Percentiles rank a stretch among this genome's conserved stretches.
phyloP scores from a whole-genome alignment of 2,888 invertebrate species.

The Pantelozetes paolii region DNA sequence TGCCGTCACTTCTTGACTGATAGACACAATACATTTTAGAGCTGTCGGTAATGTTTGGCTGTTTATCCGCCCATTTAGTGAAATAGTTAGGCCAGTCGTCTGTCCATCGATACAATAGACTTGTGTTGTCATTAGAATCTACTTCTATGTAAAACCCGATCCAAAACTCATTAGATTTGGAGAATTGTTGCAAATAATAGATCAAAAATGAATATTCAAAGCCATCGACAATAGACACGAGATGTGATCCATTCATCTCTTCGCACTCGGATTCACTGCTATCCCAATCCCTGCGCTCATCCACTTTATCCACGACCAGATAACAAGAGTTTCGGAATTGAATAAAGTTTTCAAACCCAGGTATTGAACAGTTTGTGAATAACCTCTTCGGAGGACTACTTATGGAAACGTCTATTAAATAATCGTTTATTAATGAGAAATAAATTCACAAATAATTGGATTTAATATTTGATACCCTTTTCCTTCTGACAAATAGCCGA shows the following conservation, averaged over 20 bases:
- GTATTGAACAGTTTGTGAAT: neutral
- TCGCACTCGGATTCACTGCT: neutral
- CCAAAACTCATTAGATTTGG: neutral
- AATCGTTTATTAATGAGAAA: neutral
- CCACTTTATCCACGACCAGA: neutral
- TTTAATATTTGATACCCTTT: neutral
- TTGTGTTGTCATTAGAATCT: neutral
- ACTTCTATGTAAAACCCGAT: neutral
- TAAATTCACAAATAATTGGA: neutral
- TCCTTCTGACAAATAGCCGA: neutral
- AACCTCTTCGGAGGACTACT: neutral
- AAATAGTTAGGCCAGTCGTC: constrained; percentile 16
- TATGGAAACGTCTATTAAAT: neutral
- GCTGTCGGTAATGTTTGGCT: neutral
- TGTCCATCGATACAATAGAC: neutral
- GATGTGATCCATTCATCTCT: neutral
- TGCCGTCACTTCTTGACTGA: neutral
- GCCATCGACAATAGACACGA: neutral
- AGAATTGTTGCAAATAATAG: neutral
- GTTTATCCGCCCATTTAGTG: neutral
- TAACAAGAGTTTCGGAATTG: constrained; percentile 13
- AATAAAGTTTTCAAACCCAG: neutral
- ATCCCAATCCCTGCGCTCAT: neutral
- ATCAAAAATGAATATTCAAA: neutral
- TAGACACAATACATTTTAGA: neutral